Base-by-base conservation (phyloP, 2,888 invertebrate genomes). In the Chymomyza caudatula region DNA sequence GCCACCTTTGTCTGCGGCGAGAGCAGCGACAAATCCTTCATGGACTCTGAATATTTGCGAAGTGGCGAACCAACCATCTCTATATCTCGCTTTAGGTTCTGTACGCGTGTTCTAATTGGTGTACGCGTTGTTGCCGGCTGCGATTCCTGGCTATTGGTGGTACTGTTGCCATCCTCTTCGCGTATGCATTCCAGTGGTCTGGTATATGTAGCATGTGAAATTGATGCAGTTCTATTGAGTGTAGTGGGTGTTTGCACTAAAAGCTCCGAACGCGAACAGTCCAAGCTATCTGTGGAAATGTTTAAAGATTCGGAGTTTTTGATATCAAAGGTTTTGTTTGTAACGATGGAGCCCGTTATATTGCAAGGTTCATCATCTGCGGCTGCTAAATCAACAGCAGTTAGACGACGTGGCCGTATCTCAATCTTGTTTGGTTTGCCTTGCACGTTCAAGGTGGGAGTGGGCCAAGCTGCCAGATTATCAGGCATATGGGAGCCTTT, bases 41-140 rank as follows among this genome's bases (percentile, higher is more conserved):
- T 89, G 0, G 90, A 90, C 67, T 89, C 88, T 0, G 89, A 90
- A 51, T 86, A 87, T 66, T 91, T 90, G 0, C 88, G 85, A 47
- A 90, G 44, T 0, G 90, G 91, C 0, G 89, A 89, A 2, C 89
- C 89, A 15, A 89, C 77, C 15, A 90, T 54, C 43, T 86, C 78
- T 3, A 90, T 84, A 55, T 90, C 90, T 1, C 89, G 81, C 44
- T 87, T 88, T 0, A 90, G 73, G 42, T 88, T 72, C 4, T 74
- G 53, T 0, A 68, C 11, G 20, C 64, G 73, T 57, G 22, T 61
- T 20, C 62, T 73, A 3, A 44, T 8, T 0, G 63, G 61, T 15
- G 67, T 17, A 5, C 22, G 37, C 1, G 11, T 5, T 0, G 62
- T 60, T 15, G 65, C 15, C 4, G 22, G 37, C 1, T 6, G 4